Base-by-base conservation (phyloP, 2,113 vertebrate species). In the Equus przewalskii region DNA sequence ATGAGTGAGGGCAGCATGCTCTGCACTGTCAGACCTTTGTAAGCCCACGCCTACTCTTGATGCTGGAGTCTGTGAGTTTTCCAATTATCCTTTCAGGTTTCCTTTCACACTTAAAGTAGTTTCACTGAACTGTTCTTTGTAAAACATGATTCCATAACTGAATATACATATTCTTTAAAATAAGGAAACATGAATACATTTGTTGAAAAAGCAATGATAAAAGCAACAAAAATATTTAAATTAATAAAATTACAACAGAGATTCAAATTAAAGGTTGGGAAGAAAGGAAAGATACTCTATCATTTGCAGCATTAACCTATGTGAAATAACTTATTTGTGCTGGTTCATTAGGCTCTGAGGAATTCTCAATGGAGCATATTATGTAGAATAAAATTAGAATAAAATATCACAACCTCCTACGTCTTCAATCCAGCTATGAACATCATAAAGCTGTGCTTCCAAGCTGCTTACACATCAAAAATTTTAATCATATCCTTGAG, bases 241-340 rank as follows among this genome's bases (percentile, higher is more conserved):
- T 75, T 97, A 90, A 67, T 73, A 70, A 97, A 97, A 98, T 65
- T 26, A 93, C n/a, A 96, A 62, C 30, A 95, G 30, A 92, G 36
- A 96, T 95, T 97, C 46, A 80, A 96, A 72, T 30, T 70, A 97
- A 94, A 91, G 80, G 1, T 94, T n/a, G n/a, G 58, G 90, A 16
- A 21, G 36, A 49, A 28, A 22, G 19, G 7, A 56, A 30, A 67
- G 58, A 96, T 62, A 78, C 15, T 90, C 67, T 75, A 85, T 44
- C 14, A 2, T 49, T 91, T 89, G 51, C 36, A 91, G 8, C 67
- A 93, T 56, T 65, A 67, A 95, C 69, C 81, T 79, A 51, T 7
- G 41, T 93, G 49, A 58, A 54, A 30, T 64, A 58, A 62, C 22
- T 95, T 93, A 91, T 86, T 98, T 93, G 65, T 30, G 24, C 65